These are phyloP conservation scores for Philereme transversata DNA, from an alignment of 2,888 invertebrate species.

Conservation along the genomic window DNA sequence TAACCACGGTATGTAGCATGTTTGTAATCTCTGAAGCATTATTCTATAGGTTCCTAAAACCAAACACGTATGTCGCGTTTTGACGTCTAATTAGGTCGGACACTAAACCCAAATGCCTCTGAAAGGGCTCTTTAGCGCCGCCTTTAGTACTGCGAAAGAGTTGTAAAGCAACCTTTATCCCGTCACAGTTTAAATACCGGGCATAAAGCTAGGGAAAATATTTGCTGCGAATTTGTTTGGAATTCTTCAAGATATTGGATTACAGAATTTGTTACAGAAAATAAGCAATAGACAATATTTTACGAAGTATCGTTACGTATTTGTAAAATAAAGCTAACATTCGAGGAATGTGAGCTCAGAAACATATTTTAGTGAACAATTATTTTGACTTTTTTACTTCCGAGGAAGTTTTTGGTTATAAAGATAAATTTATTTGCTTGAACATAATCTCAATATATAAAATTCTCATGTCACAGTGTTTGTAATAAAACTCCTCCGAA, in stretches of 20 bases:
- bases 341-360: too few species aligned
- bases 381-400: too few species aligned
- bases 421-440: too few species aligned
- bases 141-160: conserved; percentile 31
- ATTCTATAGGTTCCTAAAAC: conserved; percentile 2
- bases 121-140: conserved; percentile 25
- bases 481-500: too few species aligned
- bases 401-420: too few species aligned
- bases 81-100: conserved; percentile 33
- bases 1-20: too few species aligned
- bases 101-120: conserved; percentile 34
- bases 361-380: too few species aligned
- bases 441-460: too few species aligned
- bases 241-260: conserved; percentile 15
- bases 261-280: neutral
- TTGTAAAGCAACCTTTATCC: conserved; percentile 28
- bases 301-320: too few species aligned
- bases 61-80: conserved; percentile 14
- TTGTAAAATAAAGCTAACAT: too few species aligned
- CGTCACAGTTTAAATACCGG: conserved; percentile 29
- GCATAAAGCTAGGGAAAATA: conserved; percentile 27
- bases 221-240: conserved; percentile 28
- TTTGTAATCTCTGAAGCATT: neutral
- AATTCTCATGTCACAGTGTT: too few species aligned
- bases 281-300: too few species aligned